A percentile compares a stretch with the other conserved stretches of the same genome.
Evolutionary conservation across 2,888 invertebrate genomes (phyloP).

Genomic region (Diabrotica balteata): DNA sequence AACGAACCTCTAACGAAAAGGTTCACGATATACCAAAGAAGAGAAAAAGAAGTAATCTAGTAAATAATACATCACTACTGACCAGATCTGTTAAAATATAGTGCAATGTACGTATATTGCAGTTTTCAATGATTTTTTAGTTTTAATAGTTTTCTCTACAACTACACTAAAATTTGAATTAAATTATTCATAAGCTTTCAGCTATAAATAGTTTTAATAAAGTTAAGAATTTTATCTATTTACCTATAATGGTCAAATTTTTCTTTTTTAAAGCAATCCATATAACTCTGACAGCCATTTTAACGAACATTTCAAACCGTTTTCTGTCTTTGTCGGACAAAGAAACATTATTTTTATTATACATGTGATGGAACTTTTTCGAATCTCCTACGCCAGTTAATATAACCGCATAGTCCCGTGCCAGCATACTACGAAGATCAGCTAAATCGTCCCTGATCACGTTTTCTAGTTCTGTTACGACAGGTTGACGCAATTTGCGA

Average conservation of each 20-base stretch:
- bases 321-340: slow-evolving; percentile 70
- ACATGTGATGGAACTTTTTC: slow-evolving; percentile 68
- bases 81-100: too few relatives aligned
- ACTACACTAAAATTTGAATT: too few relatives aligned
- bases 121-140: too few relatives aligned
- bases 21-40: slow-evolving; percentile 68
- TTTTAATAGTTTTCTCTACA: too few relatives aligned
- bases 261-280: slow-evolving; percentile 71
- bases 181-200: background rate
- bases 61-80: too few relatives aligned
- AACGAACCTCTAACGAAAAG: slow-evolving; percentile 46
- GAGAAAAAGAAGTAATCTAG: slow-evolving; percentile 71
- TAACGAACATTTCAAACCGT: slow-evolving; percentile 67
- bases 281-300: slow-evolving; percentile 67
- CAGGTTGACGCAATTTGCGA: slow-evolving; percentile 64
- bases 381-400: slow-evolving; percentile 66
- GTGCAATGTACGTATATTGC: too few relatives aligned
- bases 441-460: slow-evolving; percentile 65
- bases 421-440: slow-evolving; percentile 67
- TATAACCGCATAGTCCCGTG: slow-evolving; percentile 68
- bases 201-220: too few relatives aligned
- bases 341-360: slow-evolving; percentile 65
- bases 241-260: slow-evolving; percentile 68
- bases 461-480: slow-evolving; percentile 62
- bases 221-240: slow-evolving; percentile 15